These are phyloP conservation scores for Meiosimyza decipiens DNA, from an alignment of 2,888 invertebrate species.

Conservation along the genomic window DNA sequence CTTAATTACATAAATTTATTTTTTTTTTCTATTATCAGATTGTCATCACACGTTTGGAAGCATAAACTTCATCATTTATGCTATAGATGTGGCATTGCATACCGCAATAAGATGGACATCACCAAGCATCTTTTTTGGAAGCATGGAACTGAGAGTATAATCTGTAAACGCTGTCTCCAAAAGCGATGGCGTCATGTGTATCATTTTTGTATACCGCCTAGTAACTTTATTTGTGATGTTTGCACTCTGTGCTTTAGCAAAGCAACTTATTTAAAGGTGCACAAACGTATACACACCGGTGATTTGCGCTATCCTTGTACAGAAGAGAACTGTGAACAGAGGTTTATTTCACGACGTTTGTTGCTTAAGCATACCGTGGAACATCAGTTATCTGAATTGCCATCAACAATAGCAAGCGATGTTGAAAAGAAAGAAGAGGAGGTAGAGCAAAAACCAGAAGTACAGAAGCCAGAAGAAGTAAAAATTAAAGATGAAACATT, in stretches of 20 bases:
- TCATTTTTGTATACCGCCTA: constrained; percentile 88
- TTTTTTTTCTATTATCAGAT: constrained; percentile 60
- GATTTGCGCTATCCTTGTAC: constrained; percentile 79
- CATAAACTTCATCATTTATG: constrained; percentile 89
- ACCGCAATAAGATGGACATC: constrained; percentile 88
- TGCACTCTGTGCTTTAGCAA: constrained; percentile 80
- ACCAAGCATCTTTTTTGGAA: constrained; percentile 93
- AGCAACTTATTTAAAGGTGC: constrained; percentile 85
- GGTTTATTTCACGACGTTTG: constrained; percentile 84
- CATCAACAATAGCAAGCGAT: not conserved
- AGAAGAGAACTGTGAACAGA: constrained; percentile 78
- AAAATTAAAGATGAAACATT: constrained; percentile 24
- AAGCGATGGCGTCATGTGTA: constrained; percentile 94
- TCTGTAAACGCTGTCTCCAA: constrained; percentile 86
- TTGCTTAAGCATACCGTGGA: constrained; percentile 76
- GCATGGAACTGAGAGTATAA: constrained; percentile 88
- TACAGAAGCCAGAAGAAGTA: not conserved
- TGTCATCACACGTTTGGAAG: constrained; percentile 91
- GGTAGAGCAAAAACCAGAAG: constrained; percentile 7
- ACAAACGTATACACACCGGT: constrained; percentile 80
- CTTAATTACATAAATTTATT: too few species aligned
- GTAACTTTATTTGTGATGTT: constrained; percentile 82
- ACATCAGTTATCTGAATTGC: constrained; percentile 65
- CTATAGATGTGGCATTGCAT: constrained; percentile 88
- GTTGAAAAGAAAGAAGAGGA: constrained; percentile 6